Base-by-base conservation (phyloP, 1,140 invertebrate species). In the Drosophila nasuta region DNA sequence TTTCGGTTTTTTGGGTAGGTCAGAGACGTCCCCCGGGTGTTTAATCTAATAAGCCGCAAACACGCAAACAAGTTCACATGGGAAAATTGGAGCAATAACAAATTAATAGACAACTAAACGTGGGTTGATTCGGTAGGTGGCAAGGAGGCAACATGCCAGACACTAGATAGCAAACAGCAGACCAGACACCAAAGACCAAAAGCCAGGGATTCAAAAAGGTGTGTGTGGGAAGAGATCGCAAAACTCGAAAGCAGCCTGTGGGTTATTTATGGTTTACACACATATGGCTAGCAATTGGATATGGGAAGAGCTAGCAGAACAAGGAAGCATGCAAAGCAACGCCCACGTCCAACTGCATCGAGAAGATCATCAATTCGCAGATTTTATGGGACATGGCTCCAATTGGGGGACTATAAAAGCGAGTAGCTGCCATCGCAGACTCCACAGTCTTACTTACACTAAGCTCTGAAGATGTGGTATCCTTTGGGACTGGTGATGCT, bases 31-130 rank as follows among this genome's bases (percentile, higher is more conserved):
- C 20, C 38, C 30, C 78, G 80, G 76, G 82, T 89, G 81, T 89
- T 75, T 90, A 87, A 90, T 90, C 83, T 88, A 91, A 91, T 91
- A 83, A 88, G 80, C 75, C 69, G 69, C 73, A 56, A 83, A 66
- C 87, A 91, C 87, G 87, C 87, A 75, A 91, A 81, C 77, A 88
- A 87, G 88, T 87, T 88, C 80, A 88, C 87, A 75, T 91, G 82
- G 82, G 88, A 91, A 91, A 89, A 88, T 59, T 88, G 86, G 85
- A 89, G 81, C 86, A 89, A 58, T 46, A 68, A 65, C 68, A 76
- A 77, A 77, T 72, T 60, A 62, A 77, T 62, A 64, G 64, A 72
- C n/a, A 49, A 49, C 28, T 48, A 43, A 20, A 41, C 78, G 71
- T 78, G 85, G 81, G 68, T 25, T 45, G 70, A 52, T 65, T 17